Evolutionary conservation across 2,113 vertebrate genomes (phyloP).

Genomic region (Cavia porcellus): DNA sequence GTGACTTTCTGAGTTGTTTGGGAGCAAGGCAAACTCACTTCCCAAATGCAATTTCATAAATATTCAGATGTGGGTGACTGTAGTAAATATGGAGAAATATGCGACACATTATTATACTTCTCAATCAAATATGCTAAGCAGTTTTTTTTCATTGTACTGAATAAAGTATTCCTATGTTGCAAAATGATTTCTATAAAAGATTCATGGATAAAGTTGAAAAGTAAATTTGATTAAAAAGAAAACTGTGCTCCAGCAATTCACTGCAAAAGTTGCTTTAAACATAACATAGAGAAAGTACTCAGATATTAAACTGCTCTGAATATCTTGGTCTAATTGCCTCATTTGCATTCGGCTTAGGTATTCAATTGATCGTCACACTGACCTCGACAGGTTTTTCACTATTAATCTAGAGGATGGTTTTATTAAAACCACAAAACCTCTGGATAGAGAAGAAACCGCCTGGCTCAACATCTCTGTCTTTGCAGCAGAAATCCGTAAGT

Average conservation of each 20-base stretch:
- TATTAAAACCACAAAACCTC: conserved; percentile 94
- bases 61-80: conserved; percentile 72
- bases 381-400: conserved; percentile 96
- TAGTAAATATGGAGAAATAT: conserved; percentile 81
- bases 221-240: conserved; percentile 81
- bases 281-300: conserved; percentile 66
- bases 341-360: conserved; percentile 91
- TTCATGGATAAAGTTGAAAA: conserved; percentile 70
- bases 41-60: conserved; percentile 75
- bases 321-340: conserved; percentile 81
- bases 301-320: conserved; percentile 63
- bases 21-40: conserved; percentile 54
- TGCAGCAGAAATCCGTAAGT: conserved; percentile 94
- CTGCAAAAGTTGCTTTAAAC: conserved; percentile 75
- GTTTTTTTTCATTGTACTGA: conserved; percentile 79
- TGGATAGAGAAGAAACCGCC: conserved; percentile 95
- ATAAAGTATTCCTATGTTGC: conserved; percentile 63
- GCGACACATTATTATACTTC: conserved; percentile 71
- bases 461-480: conserved; percentile 99
- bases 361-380: conserved; percentile 96
- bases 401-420: conserved; percentile 95
- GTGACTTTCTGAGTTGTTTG: conserved; percentile 74
- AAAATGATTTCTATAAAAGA: conserved; percentile 78
- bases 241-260: conserved; percentile 55
- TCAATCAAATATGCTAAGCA: conserved; percentile 81